Conservation (phyloP, 2,113 vertebrate species). For the Myanophis thanlyinensis region DNA sequence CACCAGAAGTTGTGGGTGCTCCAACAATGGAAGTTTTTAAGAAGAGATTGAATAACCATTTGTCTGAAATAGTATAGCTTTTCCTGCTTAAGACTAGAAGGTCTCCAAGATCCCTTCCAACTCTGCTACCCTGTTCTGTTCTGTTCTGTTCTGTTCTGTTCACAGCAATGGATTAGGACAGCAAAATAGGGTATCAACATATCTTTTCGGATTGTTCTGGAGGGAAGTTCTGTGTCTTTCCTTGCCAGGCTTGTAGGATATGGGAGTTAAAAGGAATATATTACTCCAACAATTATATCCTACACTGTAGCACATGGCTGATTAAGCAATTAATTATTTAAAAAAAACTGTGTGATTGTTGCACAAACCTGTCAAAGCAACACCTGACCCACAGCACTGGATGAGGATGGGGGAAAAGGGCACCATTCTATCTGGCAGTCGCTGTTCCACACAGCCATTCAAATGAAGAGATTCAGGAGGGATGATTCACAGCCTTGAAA, state of each 20-base stretch:
- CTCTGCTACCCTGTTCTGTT: too few relatives aligned
- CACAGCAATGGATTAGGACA: background rate
- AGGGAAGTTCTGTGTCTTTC: background rate
- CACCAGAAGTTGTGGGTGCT: too few relatives aligned
- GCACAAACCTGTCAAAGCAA: background rate
- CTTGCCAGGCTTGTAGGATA: slow-evolving; percentile 5
- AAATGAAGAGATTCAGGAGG: background rate
- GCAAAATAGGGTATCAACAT: background rate
- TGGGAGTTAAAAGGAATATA: background rate
- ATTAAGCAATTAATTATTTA: background rate
- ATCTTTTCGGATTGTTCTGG: background rate
- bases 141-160: too few relatives aligned
- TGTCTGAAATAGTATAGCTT: too few relatives aligned
- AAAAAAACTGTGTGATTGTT: background rate
- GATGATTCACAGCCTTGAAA: background rate
- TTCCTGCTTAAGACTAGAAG: too few relatives aligned
- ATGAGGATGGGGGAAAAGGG: background rate
- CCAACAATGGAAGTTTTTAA: too few relatives aligned
- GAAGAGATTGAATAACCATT: too few relatives aligned
- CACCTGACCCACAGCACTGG: background rate
- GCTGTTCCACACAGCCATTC: background rate
- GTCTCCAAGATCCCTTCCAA: too few relatives aligned
- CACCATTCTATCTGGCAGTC: background rate
- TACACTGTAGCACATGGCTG: background rate
- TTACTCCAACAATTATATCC: background rate